These are phyloP conservation scores for Ferdinandea cuprea DNA, from an alignment of 2,888 invertebrate species.

Conservation along the genomic window DNA sequence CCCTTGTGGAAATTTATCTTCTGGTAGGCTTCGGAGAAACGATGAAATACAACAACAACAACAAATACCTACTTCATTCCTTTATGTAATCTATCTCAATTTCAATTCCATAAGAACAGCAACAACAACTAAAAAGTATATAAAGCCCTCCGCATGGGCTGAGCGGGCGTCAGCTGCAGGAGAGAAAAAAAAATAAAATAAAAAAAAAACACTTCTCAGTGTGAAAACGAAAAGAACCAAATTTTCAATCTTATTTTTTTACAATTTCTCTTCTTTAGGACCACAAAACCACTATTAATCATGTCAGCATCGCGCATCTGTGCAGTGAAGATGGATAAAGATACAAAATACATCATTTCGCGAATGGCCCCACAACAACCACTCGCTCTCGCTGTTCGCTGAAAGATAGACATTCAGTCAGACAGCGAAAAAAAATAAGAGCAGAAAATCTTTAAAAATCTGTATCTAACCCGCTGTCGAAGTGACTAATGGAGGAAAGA, in stretches of 20 bases:
- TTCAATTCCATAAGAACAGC: conserved; percentile 71
- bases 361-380: conserved; percentile 51
- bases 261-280: conserved; percentile 49
- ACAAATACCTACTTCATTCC: conserved; percentile 37
- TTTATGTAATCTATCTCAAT: conserved; percentile 71
- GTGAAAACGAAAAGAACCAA: conserved; percentile 53
- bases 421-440: too few relatives aligned
- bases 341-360: conserved; percentile 61
- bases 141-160: conserved; percentile 57
- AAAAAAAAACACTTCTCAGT: background rate
- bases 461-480: conserved; percentile 70
- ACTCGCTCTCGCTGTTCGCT: conserved; percentile 25
- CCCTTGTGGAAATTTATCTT: background rate
- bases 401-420: conserved; percentile 67
- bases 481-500: conserved; percentile 67
- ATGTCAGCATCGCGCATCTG: conserved; percentile 73
- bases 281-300: conserved; percentile 73
- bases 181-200: conserved; percentile 24
- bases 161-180: conserved; percentile 64
- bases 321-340: conserved; percentile 66
- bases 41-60: conserved; percentile 35
- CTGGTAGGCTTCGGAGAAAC: conserved; percentile 49
- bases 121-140: conserved; percentile 60
- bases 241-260: conserved; percentile 50
- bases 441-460: conserved; percentile 64